Conservation (phyloP, 2,797 vertebrate species). For the Poeciliopsis turneri region DNA sequence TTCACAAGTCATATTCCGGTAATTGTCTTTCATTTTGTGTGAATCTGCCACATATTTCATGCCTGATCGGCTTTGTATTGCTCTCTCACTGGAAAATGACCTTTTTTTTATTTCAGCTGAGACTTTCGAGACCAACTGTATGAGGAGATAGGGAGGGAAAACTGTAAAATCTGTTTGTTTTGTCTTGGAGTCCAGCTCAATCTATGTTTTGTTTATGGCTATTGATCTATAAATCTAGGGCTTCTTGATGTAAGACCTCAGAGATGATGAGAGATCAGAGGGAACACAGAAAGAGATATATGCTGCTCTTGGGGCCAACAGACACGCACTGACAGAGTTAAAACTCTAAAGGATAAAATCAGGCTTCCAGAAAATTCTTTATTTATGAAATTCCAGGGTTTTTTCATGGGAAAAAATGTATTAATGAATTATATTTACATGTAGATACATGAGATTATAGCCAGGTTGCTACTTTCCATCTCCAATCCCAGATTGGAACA, state of each 20-base stretch:
- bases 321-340: conserved; percentile 23
- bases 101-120: conserved; percentile 19
- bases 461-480: too few relatives aligned
- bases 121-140: conserved; percentile 21
- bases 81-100: conserved; percentile 16
- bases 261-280: conserved; percentile 72
- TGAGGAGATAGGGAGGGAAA: conserved; percentile 21
- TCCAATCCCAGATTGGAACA: too few relatives aligned
- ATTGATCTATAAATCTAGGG: conserved; percentile 74
- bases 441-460: too few relatives aligned
- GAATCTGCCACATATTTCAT: conserved; percentile 29
- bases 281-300: conserved; percentile 61
- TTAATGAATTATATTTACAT: too few relatives aligned
- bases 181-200: conserved; percentile 64
- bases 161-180: conserved; percentile 45
- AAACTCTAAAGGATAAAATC: conserved; percentile 42
- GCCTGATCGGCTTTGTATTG: conserved; percentile 20
- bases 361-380: neutral
- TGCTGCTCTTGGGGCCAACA: conserved; percentile 37
- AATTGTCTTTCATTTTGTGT: conserved; percentile 30
- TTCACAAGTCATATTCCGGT: conserved; percentile 23
- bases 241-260: conserved; percentile 61
- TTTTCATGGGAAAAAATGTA: neutral
- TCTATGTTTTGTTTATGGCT: conserved; percentile 74
- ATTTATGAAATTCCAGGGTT: neutral